Percentiles rank a stretch among this genome's conserved stretches.
phyloP scores from a whole-genome alignment of 2,113 vertebrate genomes.

The Siphamia tubifer region DNA sequence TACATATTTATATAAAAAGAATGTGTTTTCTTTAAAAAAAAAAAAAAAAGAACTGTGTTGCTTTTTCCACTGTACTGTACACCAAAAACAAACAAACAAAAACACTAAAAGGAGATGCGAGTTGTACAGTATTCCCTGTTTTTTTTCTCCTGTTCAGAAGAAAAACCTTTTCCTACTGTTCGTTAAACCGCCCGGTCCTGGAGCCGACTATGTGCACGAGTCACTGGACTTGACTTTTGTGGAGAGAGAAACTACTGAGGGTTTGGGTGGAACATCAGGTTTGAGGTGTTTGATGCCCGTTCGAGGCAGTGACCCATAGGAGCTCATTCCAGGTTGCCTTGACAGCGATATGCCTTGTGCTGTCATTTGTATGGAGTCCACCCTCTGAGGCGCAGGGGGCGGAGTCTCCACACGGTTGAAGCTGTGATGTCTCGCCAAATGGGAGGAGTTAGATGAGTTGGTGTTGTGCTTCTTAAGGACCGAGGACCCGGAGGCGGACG shows the following conservation, averaged over 20 bases:
- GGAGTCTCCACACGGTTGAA: constrained; percentile 92
- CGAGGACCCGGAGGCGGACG: constrained; percentile 67
- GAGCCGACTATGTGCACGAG: constrained; percentile 90
- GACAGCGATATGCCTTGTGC: constrained; percentile 85
- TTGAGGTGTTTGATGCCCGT: constrained; percentile 92
- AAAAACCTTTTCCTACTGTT: constrained; percentile 48
- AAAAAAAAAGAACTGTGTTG: constrained; percentile 75
- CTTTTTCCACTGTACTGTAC: constrained; percentile 80
- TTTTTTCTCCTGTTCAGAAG: constrained; percentile 58
- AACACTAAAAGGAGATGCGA: constrained; percentile 80
- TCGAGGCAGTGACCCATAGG: constrained; percentile 92
- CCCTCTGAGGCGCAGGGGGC: constrained; percentile 92
- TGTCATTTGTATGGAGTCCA: constrained; percentile 98
- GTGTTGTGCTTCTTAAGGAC: constrained; percentile 97
- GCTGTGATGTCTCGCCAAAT: constrained; percentile 94
- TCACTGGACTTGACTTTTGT: constrained; percentile 93
- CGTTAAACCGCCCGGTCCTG: constrained; percentile 37
- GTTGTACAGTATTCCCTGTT: constrained; percentile 78
- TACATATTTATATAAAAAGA: constrained; percentile 80
- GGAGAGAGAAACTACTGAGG: constrained; percentile 89
- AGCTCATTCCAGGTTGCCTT: constrained; percentile 88
- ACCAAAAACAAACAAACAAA: constrained; percentile 71
- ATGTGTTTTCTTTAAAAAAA: constrained; percentile 63
- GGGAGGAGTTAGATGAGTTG: constrained; percentile 98
- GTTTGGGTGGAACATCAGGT: constrained; percentile 97